Evolutionary conservation across 2,113 vertebrate genomes (phyloP).

Genomic region (Peromyscus polionotus): DNA sequence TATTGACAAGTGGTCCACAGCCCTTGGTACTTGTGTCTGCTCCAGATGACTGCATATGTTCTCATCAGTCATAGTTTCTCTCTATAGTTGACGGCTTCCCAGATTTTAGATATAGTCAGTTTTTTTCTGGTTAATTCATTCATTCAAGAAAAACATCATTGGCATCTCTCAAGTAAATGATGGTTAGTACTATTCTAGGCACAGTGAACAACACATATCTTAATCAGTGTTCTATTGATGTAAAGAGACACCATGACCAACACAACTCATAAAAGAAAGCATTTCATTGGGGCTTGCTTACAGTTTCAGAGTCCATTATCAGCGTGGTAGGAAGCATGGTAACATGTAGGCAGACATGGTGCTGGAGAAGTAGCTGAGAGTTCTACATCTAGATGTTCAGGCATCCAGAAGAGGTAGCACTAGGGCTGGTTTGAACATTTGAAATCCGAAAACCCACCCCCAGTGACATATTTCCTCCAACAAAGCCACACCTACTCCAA

Average conservation of each 20-base stretch:
- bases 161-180: not conserved
- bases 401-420: not conserved
- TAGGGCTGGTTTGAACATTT: not conserved
- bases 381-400: not conserved
- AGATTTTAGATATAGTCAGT: conserved; percentile 51
- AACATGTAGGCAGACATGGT: not conserved
- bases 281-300: not conserved
- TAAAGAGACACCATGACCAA: not conserved
- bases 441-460: not conserved
- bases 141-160: not conserved
- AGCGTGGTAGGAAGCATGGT: not conserved
- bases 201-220: not conserved
- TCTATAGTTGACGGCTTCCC: not conserved
- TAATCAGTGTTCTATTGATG: not conserved
- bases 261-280: not conserved
- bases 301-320: not conserved
- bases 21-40: not conserved
- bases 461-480: not conserved
- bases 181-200: not conserved
- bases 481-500: not conserved
- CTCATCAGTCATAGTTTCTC: not conserved
- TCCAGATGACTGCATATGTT: not conserved
- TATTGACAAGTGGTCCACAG: not conserved
- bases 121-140: conserved; percentile 35
- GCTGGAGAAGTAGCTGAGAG: not conserved